Base-by-base conservation (phyloP, 2,797 vertebrate genomes). In the Vireo griseus region DNA sequence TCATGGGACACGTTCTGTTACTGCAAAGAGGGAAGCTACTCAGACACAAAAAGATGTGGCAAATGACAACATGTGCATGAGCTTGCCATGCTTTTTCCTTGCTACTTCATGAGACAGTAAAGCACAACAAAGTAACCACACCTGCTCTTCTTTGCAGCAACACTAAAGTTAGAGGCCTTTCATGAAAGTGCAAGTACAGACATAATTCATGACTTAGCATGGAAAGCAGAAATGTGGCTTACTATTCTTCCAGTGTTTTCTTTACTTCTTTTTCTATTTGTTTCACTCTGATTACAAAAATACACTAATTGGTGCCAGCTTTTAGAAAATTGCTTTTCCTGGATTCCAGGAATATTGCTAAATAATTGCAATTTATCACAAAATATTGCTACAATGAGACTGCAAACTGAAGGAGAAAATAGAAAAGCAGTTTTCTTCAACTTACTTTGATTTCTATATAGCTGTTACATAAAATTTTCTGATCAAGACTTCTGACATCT, bases 171-270 rank as follows among this genome's bases (percentile, higher is more conserved):
- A 68, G 37, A 71, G 35, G 26, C 5, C 33, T 33, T 78, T 15
- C 39, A 20, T 15, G 5, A 35, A 82, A 86, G 17, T 9, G 45
- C 40, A 51, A 73, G 29, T 4, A 47, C 31, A 62, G 55, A 58
- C 3, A 0, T 7, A 71, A 55, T 0, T 14, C 39, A 48, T 0
- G 0, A 39, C 33, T 69, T 20, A 29, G 33, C 7, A 9, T 4
- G 15, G 61, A 40, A 89, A 85, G 67, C 16, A 63, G 51, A 85
- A 72, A 73, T 4, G 29, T 16, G 51, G 18, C 26, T 88, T 48
- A 84, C 10, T 58, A 11, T 47, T 87, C 44, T 57, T 45, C 21
- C 48, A 54, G n/a, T 4, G 19, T 33, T 67, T 44, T 37, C 26
- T 66, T 82, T 39, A 55, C 20, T 39, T 21, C 58, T 61, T 75